Evolutionary conservation across 2,797 vertebrate species (phyloP).

Genomic region (Squalus acanthias): DNA sequence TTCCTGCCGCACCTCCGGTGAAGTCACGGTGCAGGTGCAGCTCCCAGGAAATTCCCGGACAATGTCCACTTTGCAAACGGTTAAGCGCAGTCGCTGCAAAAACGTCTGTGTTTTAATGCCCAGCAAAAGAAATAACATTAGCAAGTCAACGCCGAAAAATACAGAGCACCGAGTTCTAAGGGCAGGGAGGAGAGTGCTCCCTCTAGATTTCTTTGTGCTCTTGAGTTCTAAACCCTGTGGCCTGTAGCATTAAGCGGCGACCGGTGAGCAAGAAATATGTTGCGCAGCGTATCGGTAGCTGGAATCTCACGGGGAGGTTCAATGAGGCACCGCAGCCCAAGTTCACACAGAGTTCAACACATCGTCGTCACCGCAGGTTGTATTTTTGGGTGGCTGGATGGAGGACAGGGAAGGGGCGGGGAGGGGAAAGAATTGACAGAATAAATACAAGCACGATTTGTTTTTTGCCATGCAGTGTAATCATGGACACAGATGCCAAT

Average conservation of each 20-base stretch:
- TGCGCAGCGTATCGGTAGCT: not conserved
- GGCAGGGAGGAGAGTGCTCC: not conserved
- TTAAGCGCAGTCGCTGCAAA: not conserved
- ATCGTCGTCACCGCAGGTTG: not conserved
- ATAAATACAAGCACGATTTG: not conserved
- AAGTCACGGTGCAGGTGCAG: not conserved
- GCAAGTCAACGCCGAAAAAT: not conserved
- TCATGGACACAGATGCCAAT: conserved; percentile 39
- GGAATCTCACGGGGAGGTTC: not conserved
- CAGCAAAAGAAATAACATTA: not conserved
- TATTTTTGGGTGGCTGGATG: not conserved
- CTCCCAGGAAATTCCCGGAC: not conserved
- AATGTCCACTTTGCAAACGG: not conserved
- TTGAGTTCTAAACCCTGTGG: not conserved
- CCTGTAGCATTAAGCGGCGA: not conserved
- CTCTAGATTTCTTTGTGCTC: not conserved
- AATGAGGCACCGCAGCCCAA: not conserved
- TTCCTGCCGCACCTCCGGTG: not conserved
- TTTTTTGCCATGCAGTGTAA: not conserved
- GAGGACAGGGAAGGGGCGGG: not conserved
- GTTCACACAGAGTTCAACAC: not conserved
- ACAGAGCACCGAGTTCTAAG: not conserved
- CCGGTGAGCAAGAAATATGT: not conserved
- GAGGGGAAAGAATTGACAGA: not conserved
- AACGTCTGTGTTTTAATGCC: not conserved